These are phyloP conservation scores for Chrysomela aeneicollis DNA, from an alignment of 2,888 invertebrate genomes.

Conservation along the genomic window DNA sequence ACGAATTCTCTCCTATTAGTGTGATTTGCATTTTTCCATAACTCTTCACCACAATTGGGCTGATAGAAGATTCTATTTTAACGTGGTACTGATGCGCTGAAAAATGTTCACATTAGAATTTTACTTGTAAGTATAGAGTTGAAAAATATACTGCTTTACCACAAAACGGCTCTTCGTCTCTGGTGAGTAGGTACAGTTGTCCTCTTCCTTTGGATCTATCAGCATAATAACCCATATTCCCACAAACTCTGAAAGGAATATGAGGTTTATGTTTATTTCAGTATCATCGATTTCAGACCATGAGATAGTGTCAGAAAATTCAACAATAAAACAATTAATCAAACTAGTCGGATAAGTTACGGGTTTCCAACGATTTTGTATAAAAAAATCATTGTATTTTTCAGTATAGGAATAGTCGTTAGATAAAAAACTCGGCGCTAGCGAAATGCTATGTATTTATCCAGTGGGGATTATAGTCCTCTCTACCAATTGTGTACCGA, in stretches of 20 bases:
- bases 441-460: no score
- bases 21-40: slow-evolving; percentile 84
- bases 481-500: no score
- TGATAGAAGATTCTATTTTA: slow-evolving; percentile 78
- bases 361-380: no score
- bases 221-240: slow-evolving; percentile 94
- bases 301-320: no score
- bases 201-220: slow-evolving; percentile 84
- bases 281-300: no score
- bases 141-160: slow-evolving; percentile 62
- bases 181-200: slow-evolving; percentile 86
- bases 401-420: no score
- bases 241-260: slow-evolving; percentile 66
- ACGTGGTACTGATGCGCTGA: slow-evolving; percentile 88
- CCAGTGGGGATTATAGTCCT: no score
- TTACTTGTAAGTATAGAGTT: not conserved
- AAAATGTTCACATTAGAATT: slow-evolving; percentile 33
- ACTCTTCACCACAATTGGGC: slow-evolving; percentile 71
- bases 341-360: no score
- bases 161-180: slow-evolving; percentile 93
- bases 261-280: no score
- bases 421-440: no score
- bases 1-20: slow-evolving; percentile 79
- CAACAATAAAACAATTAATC: no score
- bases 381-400: no score